Conservation (phyloP, 2,113 vertebrate genomes). For the Eubucco bourcierii region DNA sequence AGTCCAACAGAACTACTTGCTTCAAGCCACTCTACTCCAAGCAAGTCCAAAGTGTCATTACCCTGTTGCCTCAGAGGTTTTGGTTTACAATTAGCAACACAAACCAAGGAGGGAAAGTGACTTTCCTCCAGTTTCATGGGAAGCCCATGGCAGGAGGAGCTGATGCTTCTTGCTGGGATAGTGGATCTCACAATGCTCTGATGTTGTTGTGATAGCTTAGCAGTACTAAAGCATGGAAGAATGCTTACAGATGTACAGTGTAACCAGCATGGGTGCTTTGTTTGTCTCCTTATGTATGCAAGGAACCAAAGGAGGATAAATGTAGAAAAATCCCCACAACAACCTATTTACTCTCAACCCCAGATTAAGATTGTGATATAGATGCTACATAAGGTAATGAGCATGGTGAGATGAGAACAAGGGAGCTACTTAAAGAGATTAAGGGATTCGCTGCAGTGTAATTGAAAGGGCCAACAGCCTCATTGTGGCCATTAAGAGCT, state of each 20-base stretch:
- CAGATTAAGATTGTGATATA: background rate
- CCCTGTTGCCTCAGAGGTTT: rapidly evolving
- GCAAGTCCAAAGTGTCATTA: rapidly evolving
- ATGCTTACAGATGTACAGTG: background rate
- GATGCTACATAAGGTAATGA: background rate
- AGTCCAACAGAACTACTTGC: rapidly evolving
- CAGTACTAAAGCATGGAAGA: rapidly evolving
- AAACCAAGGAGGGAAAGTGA: background rate
- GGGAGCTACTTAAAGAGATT: background rate
- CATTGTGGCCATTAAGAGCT: background rate
- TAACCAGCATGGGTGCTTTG: background rate
- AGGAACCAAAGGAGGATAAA: background rate
- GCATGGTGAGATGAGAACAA: background rate
- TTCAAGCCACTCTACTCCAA: rapidly evolving
- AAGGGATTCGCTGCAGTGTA: background rate
- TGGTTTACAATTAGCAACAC: rapidly evolving
- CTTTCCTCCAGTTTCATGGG: rapidly evolving
- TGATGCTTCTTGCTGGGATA: background rate
- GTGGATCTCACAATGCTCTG: rapidly evolving
- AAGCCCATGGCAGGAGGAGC: background rate
- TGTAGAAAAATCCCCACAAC: background rate
- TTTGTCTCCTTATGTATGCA: background rate
- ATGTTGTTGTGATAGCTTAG: background rate
- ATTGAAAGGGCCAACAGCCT: background rate
- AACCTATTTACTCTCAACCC: background rate